A percentile compares a stretch with the other conserved stretches of the same genome.
Evolutionary conservation across 2,797 vertebrate species (phyloP).

Genomic region (Schizopygopsis malacanthus): DNA sequence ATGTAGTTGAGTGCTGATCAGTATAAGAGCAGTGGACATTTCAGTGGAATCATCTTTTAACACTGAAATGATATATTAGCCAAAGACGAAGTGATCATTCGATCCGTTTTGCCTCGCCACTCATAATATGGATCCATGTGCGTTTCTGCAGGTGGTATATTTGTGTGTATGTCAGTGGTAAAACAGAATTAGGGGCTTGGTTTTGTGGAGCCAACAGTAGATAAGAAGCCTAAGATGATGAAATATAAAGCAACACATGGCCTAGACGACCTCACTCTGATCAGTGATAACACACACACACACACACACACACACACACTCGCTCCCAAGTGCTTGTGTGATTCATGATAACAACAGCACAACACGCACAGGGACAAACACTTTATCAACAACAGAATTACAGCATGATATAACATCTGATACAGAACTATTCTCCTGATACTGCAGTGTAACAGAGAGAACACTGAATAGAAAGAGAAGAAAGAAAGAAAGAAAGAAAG

Average conservation of each 20-base stretch:
- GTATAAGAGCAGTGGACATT: background rate
- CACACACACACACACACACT: slow-evolving; percentile 53
- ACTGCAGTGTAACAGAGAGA: slow-evolving; percentile 11
- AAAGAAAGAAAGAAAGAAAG: slow-evolving; percentile 49
- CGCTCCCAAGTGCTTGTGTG: slow-evolving; percentile 47
- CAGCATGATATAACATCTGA: slow-evolving; percentile 60
- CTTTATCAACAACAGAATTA: slow-evolving; percentile 58
- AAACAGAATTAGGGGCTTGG: slow-evolving; percentile 76
- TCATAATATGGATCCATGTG: background rate
- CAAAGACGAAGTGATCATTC: background rate
- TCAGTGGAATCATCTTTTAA: background rate
- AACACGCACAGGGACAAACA: slow-evolving; percentile 56
- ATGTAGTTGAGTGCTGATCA: background rate
- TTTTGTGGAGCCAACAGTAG: slow-evolving; percentile 79
- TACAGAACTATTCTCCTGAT: slow-evolving; percentile 47
- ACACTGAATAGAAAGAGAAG: background rate
- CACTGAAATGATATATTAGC: background rate
- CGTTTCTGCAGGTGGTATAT: background rate
- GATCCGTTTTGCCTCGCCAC: background rate
- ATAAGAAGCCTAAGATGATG: slow-evolving; percentile 80
- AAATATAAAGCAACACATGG: slow-evolving; percentile 84
- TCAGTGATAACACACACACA: slow-evolving; percentile 74
- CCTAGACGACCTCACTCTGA: slow-evolving; percentile 75
- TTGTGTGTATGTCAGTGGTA: slow-evolving; percentile 61
- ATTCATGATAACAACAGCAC: slow-evolving; percentile 59